These are phyloP conservation scores for Oncorhynchus nerka DNA, from an alignment of 2,113 vertebrate genomes.

Conservation along the genomic window DNA sequence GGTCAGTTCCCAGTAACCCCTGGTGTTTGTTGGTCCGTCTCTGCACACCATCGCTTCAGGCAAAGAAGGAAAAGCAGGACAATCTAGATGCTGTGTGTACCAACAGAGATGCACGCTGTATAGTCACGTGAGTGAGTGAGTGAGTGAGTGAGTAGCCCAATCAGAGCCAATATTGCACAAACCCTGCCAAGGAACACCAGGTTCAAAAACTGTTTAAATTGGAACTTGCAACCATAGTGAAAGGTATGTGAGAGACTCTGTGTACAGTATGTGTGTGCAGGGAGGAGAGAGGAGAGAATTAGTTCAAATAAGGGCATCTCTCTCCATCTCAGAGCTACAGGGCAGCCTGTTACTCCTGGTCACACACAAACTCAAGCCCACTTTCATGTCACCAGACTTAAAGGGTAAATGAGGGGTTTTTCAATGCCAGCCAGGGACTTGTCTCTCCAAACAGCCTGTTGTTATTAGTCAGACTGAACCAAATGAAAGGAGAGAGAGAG, in stretches of 20 bases:
- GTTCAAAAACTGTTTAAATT: not conserved
- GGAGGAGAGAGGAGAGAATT: not conserved
- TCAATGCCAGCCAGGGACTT: no score
- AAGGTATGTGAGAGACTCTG: not conserved
- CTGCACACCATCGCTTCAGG: constrained; percentile 29
- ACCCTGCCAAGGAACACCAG: not conserved
- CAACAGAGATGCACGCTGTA: not conserved
- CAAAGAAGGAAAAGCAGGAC: not conserved
- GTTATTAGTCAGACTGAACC: not conserved
- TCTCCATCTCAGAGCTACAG: not conserved
- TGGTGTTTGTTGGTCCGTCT: constrained; percentile 22
- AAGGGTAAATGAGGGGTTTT: not conserved
- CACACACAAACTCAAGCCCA: not conserved
- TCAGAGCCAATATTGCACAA: not conserved
- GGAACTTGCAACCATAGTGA: not conserved
- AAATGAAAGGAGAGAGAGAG: not conserved
- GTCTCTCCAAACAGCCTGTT: not conserved
- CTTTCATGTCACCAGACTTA: not conserved
- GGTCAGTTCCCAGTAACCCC: not conserved
- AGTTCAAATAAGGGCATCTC: constrained; percentile 17
- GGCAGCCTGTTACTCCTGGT: not conserved
- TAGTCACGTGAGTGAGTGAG: not conserved
- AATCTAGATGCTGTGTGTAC: not conserved
- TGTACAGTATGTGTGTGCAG: not conserved
- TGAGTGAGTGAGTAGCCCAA: no score